These are phyloP conservation scores for Acrossocheilus fasciatus DNA, from an alignment of 2,797 vertebrate species.

Conservation along the genomic window DNA sequence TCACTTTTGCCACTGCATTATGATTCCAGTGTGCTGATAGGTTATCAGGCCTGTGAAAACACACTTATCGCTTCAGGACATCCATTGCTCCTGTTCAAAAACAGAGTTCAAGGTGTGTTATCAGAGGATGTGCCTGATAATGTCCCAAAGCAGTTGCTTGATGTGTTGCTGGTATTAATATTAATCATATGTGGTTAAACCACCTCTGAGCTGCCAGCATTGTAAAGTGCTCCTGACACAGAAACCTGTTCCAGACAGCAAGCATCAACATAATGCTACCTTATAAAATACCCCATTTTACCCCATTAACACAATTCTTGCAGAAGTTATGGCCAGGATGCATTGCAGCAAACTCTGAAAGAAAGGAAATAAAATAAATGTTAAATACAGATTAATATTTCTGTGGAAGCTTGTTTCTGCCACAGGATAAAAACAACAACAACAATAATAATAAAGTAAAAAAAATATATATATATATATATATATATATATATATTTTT, in stretches of 20 bases:
- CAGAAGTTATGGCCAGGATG: no score
- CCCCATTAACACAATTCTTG: no score
- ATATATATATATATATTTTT: no score
- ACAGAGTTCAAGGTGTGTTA: constrained; percentile 29
- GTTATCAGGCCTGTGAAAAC: neutral
- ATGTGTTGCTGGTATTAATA: constrained; percentile 18
- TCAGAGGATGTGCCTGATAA: constrained; percentile 19
- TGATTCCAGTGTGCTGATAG: neutral
- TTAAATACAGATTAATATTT: no score
- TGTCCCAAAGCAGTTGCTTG: constrained; percentile 13
- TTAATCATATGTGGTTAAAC: constrained; percentile 24
- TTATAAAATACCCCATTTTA: neutral
- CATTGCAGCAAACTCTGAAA: no score
- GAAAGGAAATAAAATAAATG: no score
- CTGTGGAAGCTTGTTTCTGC: no score
- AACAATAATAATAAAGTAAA: no score
- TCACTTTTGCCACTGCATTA: neutral
- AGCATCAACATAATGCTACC: neutral
- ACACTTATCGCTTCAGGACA: constrained; percentile 2
- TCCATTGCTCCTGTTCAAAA: constrained; percentile 18
- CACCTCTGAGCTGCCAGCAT: neutral
- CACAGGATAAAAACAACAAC: no score
- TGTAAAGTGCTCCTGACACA: neutral
- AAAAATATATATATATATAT: no score
- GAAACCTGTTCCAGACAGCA: neutral